Evolutionary conservation across 2,113 vertebrate species (phyloP).

Genomic region (Stictonetta naevosa): DNA sequence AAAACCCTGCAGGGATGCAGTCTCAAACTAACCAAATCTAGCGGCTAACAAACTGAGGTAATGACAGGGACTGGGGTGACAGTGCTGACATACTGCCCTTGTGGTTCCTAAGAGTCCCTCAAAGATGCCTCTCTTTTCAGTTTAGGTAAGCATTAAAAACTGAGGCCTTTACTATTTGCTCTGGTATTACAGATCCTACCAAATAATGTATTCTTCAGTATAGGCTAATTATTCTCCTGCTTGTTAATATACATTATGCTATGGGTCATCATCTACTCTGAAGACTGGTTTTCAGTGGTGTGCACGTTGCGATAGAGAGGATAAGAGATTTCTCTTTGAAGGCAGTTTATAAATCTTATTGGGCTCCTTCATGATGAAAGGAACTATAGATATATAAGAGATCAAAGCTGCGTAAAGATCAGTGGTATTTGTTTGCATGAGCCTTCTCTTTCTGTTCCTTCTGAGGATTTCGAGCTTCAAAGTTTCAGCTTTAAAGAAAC

Average conservation of each 20-base stretch:
- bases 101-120: neutral
- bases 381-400: conserved; percentile 56
- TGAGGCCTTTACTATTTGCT: neutral
- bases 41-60: neutral
- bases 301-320: neutral
- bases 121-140: neutral
- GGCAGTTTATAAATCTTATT: conserved; percentile 64
- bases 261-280: neutral
- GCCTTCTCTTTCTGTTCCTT: conserved; percentile 51
- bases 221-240: neutral
- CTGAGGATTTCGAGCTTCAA: conserved; percentile 60
- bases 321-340: conserved; percentile 55
- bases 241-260: neutral
- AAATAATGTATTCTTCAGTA: neutral
- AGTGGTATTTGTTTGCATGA: conserved; percentile 70
- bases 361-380: conserved; percentile 64
- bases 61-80: neutral
- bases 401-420: conserved; percentile 67
- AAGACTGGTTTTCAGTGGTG: neutral
- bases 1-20: neutral
- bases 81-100: neutral
- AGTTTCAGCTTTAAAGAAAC: conserved; percentile 58
- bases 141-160: neutral
- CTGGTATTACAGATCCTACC: neutral
- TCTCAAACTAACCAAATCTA: neutral